phyloP scores from a whole-genome alignment of 2,888 invertebrate species.

The Ephialtes manifestator region DNA sequence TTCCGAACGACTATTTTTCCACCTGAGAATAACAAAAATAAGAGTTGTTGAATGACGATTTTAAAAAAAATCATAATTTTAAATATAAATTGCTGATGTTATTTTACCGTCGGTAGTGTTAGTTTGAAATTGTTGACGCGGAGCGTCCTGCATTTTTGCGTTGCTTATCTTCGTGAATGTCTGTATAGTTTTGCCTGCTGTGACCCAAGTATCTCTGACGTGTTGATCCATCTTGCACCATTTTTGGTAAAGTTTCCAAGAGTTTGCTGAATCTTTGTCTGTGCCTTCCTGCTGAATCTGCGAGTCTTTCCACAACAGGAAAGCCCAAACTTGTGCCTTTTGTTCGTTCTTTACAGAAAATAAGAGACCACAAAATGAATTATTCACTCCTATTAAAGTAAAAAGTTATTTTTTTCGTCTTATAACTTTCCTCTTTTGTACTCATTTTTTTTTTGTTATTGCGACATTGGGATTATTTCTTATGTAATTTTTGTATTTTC shows the following conservation, averaged over 20 bases:
- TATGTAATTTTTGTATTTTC: no score
- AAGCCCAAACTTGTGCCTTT: constrained; percentile 95
- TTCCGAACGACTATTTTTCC: constrained; percentile 83
- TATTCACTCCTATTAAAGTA: neutral
- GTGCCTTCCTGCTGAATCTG: constrained; percentile 86
- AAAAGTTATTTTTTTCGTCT: neutral
- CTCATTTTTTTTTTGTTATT: no score
- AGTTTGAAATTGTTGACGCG: constrained; percentile 73
- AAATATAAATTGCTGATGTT: neutral
- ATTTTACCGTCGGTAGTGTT: constrained; percentile 75
- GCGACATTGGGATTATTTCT: no score
- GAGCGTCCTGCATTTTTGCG: constrained; percentile 89
- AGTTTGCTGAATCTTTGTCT: constrained; percentile 88
- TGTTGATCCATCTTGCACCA: constrained; percentile 94
- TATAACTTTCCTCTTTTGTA: no score
- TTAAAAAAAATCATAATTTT: neutral
- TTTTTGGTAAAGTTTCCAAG: constrained; percentile 94
- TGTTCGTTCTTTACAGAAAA: constrained; percentile 88
- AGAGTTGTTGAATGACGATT: neutral
- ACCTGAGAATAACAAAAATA: constrained; percentile 70
- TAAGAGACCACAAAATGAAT: constrained; percentile 10
- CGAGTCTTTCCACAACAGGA: constrained; percentile 92
- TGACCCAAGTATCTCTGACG: constrained; percentile 92
- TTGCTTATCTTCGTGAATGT: constrained; percentile 90
- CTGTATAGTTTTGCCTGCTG: constrained; percentile 92